Evolutionary conservation across 2,113 vertebrate species (phyloP).

Genomic region (Herpetotheres cachinnans): DNA sequence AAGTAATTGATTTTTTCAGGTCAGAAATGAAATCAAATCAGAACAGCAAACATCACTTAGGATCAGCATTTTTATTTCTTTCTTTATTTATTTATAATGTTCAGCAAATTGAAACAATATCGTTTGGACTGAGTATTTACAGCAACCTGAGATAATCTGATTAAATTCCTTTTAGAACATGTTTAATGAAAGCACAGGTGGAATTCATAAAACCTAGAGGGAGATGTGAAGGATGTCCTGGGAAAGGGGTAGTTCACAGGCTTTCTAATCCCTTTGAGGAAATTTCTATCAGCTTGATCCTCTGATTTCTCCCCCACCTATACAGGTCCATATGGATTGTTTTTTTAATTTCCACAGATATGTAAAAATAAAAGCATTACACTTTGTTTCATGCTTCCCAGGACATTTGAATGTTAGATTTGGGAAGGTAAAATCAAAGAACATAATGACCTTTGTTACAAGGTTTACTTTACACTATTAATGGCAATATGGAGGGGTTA

Average conservation of each 20-base stretch:
- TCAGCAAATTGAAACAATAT: conserved; percentile 23
- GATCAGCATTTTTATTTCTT: conserved; percentile 37
- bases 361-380: neutral
- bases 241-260: neutral
- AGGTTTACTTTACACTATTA: neutral
- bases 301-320: neutral
- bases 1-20: conserved; percentile 54
- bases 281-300: neutral
- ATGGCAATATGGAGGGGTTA: neutral
- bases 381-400: neutral
- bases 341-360: neutral
- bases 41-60: conserved; percentile 45
- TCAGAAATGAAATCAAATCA: conserved; percentile 45
- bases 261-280: neutral
- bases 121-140: neutral
- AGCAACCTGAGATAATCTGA: neutral
- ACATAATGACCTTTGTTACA: neutral
- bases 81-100: conserved; percentile 27
- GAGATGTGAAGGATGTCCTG: neutral
- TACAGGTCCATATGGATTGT: neutral
- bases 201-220: neutral
- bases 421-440: neutral
- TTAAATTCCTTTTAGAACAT: conserved; percentile 20
- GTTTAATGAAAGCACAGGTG: conserved; percentile 2
- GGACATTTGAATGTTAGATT: neutral